Evolutionary conservation across 2,113 vertebrate species (phyloP), one percentile per base, ranked within the genome.

Genomic region (Petaurus breviceps): DNA sequence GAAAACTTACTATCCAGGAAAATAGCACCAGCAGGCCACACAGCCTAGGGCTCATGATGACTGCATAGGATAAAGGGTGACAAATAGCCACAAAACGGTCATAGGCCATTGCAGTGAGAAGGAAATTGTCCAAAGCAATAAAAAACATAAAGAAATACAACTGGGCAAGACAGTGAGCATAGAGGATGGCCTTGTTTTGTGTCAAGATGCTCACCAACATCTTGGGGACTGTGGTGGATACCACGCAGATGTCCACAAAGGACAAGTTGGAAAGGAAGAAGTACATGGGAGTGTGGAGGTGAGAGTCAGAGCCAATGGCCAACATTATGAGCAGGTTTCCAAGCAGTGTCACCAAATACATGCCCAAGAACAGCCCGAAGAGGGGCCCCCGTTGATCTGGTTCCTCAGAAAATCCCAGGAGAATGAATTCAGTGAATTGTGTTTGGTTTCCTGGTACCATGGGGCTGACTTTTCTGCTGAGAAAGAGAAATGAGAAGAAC

Each of bases 31-130:
- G 49, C 0, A 93, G 4, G 26, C 93, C 8, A 52, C 95, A 96
- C 7, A 43, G 68, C 4, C 43, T 37, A 28, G 23, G 23, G n/a
- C 46, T 93, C 95, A 95, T 95, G 49, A 93, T n/a, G 43, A 14
- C 37, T 90, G 92, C 28, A 8, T 97, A 97, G 91, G 53, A 96
- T 28, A 97, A 95, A 8, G 93, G 97, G 6, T 91, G 90, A 91
- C 97, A 97, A 22, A 98, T 84, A 91, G 96, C 97, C 16, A 95
- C 90, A 1, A 97, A 97, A 2, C 90, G 37, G 16, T 97, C 96
- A 92, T 96, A 97, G 0, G 97, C 97, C 96, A 97, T 97, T 23
- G 92, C 94, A 19, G 94, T 90, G 90, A 97, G 94, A 12, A 97
- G 97, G n/a, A 97, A 97, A 77, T 94, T 96, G 68, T 97, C 96